Conservation (phyloP, 2,113 vertebrate species). For the Lipophrys pholis region DNA sequence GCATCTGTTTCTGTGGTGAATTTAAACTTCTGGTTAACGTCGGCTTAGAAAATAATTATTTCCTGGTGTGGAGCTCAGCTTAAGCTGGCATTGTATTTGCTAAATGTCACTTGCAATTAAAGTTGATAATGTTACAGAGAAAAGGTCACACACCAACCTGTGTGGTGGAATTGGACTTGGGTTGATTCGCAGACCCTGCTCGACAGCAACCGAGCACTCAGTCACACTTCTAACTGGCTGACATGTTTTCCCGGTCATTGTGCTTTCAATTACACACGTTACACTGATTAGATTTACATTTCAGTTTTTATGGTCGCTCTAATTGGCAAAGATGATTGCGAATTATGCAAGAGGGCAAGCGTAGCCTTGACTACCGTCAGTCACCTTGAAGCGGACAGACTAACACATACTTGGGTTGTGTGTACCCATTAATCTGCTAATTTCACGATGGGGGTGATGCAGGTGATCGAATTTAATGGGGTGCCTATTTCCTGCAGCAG, state of each 20-base stretch:
- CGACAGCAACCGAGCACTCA: conserved; percentile 42
- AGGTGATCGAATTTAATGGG: conserved; percentile 78
- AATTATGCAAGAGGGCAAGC: conserved; percentile 76
- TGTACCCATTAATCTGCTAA: conserved; percentile 72
- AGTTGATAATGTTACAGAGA: conserved; percentile 80
- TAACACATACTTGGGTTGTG: conserved; percentile 46
- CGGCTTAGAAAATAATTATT: conserved; percentile 73
- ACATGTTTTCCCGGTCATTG: conserved; percentile 77
- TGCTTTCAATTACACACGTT: conserved; percentile 84
- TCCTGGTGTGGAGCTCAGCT: conserved; percentile 62
- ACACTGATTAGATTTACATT: conserved; percentile 83
- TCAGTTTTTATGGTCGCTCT: conserved; percentile 76
- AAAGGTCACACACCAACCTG: conserved; percentile 81
- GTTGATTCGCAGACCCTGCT: conserved; percentile 53
- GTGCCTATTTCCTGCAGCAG: conserved; percentile 61
- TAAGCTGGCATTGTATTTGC: conserved; percentile 81
- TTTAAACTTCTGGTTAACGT: conserved; percentile 67
- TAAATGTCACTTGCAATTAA: conserved; percentile 87
- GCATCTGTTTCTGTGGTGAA: conserved; percentile 23
- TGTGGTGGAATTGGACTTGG: conserved; percentile 43
- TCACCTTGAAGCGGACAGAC: conserved; percentile 82
- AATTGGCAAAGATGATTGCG: conserved; percentile 85
- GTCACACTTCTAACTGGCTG: conserved; percentile 69
- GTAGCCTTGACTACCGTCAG: conserved; percentile 55
- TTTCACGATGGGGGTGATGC: conserved; percentile 75